Evolutionary conservation across 2,113 vertebrate genomes (phyloP), one percentile per base, ranked within the genome.

Genomic region (Nestor notabilis): DNA sequence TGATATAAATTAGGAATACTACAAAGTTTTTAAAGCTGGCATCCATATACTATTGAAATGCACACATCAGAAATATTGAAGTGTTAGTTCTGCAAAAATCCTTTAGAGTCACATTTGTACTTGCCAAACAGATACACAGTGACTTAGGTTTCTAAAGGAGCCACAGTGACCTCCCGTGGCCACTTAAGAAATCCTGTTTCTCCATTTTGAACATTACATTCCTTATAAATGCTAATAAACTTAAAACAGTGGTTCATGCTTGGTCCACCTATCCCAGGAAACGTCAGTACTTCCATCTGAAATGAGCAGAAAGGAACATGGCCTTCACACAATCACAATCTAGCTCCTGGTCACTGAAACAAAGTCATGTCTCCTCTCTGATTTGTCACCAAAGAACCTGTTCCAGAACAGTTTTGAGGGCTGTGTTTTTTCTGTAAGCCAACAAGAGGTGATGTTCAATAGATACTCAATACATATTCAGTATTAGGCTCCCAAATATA

Each of bases 91-190:
- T n/a, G 74, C 47, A 77, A 53, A 63, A 71, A 56, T 66, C 41
- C 68, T 70, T 83, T 43, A 70, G 66, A 68, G 21, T 71, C 58
- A 43, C 52, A 77, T 96, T 93, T 87, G 17, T 55, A 53, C 53
- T 82, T 70, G 86, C 91, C 96, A 58, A 76, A 97, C 1, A 93
- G 56, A 74, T 13, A 77, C 17, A 92, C 8, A 2, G 28, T 8
- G 46, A 93, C 37, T 43, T 9, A 5, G 4, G 47, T 78, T 96
- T 94, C 87, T 53, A 10, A 74, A 90, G 66, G 81, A 97, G 68
- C 18, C 75, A 95, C 93, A 96, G 92, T 69, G 95, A 95, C 96
- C 94, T 92, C 95, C 68, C 7, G 58, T 92, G 95, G 96, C 70
- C 76, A 82, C 55, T n/a, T 41, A 20, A 41, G 44, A 91, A 94